Base-by-base conservation (phyloP, 2,797 vertebrate genomes). In the Monodelphis domestica region DNA sequence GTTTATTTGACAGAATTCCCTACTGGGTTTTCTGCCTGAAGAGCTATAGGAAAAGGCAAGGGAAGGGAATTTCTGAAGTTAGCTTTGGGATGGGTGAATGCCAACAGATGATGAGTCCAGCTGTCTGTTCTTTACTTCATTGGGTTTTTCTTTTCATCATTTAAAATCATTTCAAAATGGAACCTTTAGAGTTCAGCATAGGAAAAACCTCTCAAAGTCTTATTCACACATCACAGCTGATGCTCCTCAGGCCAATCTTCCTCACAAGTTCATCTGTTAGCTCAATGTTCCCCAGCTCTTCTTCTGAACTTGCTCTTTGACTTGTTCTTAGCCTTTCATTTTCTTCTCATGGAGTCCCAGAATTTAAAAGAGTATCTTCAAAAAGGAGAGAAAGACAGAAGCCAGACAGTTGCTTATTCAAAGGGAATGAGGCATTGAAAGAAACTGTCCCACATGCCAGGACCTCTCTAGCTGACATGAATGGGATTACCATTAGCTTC, bases 1-100 rank as follows among this genome's bases (percentile, higher is more conserved):
- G 97, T 98, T 96, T 94, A 95, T 95, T 97, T 24, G 53, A 95
- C 93, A 91, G 96, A 96, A 78, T 96, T 97, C 97, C 95, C 95
- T 97, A 90, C 88, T 53, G 89, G 94, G 91, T 89, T 96, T 56
- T 78, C 38, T 91, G 51, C 91, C 95, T 53, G 55, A 95, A 51
- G 26, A 3, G 78, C 70, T 53, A 52, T 53, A 88, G 84, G 1
- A 54, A 78, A 51, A 56, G 0, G 0, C 0, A 24, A 63, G 53
- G 54, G 56, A 88, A 89, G 92, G 93, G 54, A 51, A n/a, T 38
- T 15, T 1, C 84, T 93, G 51, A 91, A 88, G 56, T 6, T 45
- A 96, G 45, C 55, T 84, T 90, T 91, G 63, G 15, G 93, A 92
- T 2, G 57, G 70, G 10, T 54, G 91, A 38, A 92, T 0, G 0